Percentiles rank a stretch among this genome's conserved stretches.
Conservation (phyloP, 2,113 vertebrate species). For the Hiodon alosoides region DNA sequence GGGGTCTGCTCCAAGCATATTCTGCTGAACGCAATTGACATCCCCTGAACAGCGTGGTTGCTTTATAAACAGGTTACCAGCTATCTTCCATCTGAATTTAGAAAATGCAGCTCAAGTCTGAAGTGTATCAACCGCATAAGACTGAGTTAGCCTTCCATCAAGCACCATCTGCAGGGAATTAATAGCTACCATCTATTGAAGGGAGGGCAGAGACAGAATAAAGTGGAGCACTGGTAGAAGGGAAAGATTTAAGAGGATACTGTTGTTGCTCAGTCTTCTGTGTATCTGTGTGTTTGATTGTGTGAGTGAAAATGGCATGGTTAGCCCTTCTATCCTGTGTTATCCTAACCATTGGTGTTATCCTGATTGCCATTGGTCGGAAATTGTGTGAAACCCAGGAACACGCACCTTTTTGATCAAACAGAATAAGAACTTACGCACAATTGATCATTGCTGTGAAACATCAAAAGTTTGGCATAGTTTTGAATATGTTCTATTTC, state of each 20-base stretch:
- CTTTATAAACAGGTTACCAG: slow-evolving; percentile 70
- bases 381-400: not conserved
- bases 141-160: slow-evolving; percentile 66
- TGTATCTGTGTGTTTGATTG: slow-evolving; percentile 1
- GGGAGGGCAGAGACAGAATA: slow-evolving; percentile 44
- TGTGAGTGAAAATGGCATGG: not conserved
- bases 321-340: too few species aligned
- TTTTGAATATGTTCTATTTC: not conserved
- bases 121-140: slow-evolving; percentile 69
- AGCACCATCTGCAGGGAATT: slow-evolving; percentile 61
- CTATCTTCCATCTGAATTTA: slow-evolving; percentile 66
- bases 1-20: slow-evolving; percentile 47
- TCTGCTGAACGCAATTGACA: slow-evolving; percentile 63
- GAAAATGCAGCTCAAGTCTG: slow-evolving; percentile 56
- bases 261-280: slow-evolving; percentile 34
- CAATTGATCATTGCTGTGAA: not conserved
- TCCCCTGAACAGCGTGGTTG: slow-evolving; percentile 58
- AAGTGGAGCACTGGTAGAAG: slow-evolving; percentile 49
- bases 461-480: not conserved
- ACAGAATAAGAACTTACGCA: not conserved
- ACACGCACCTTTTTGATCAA: not conserved
- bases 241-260: slow-evolving; percentile 47
- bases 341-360: not conserved
- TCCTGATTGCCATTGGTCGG: not conserved
- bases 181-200: slow-evolving; percentile 60